Base-by-base conservation (phyloP, 2,113 vertebrate species). In the Panthera leo region DNA sequence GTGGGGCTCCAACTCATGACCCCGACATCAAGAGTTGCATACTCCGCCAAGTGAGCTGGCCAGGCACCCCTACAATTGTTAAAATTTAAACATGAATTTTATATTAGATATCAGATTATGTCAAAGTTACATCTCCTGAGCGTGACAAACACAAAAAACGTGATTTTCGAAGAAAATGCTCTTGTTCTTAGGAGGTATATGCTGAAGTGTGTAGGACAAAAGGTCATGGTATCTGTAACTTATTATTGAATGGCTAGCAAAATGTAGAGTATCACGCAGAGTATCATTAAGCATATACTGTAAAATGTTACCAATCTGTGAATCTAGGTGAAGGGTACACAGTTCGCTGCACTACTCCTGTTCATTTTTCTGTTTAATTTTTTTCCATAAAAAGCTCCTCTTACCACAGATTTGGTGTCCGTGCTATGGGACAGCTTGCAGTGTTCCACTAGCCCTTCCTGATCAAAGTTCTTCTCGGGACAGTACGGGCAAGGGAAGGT, bases 401-500 rank as follows among this genome's bases (percentile, higher is more conserved):
- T 99, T 98, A 99, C 99, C 99, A 99, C 99, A 98, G 99, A 99
- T 93, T 99, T 99, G 80, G 99, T 97, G 89, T 99, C 99, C 71
- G 98, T 99, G 98, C 99, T 98, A 93, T 99, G 99, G 89, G 98
- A 98, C 27, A 99, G 97, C 96, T 99, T 99, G 99, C 99, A 99
- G 98, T 99, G 99, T 68, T 99, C 99, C 80, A 99, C 99, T 94
- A 99, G 99, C 39, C 99, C 99, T 45, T 99, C 99, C 97, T 99
- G 99, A 79, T 99, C 99, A 36, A 99, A 99, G 99, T 99, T 99
- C 98, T 99, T 99, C 98, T 99, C 99, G 63, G 97, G 99, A 98
- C 99, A 99, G 97, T 99, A 99, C 0, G 99, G 99, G 94, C 99
- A 99, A 86, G 99, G 99, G 97, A 99, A 99, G 19, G 99, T 99